Evolutionary conservation across 2,797 vertebrate species (phyloP), one percentile per base, ranked within the genome.

Genomic region (Tangara arthus): DNA sequence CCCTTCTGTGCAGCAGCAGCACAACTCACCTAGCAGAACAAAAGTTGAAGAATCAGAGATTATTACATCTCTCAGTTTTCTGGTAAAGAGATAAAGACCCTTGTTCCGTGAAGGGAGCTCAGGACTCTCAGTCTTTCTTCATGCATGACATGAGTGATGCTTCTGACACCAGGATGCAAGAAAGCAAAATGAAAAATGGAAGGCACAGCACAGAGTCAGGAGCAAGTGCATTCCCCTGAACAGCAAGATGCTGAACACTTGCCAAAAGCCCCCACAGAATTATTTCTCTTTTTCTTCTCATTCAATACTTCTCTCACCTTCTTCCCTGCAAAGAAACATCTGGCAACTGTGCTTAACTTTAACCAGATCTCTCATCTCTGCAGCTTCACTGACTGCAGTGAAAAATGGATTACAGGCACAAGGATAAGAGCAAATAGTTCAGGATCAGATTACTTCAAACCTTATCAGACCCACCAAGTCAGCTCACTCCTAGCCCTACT

Each of bases 181-280:
- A 75, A 89, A 91, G 53, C 42, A 77, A 86, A 85, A 86, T 88
- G 79, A 95, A 91, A 94, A 95, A 89, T 78, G n/a, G 90, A 93
- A 80, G 57, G 23, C 42, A 50, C 0, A 5, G 50, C 2, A 3
- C 41, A 93, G 65, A 83, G 72, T 41, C 42, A 82, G 66, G 70
- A 94, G 63, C 39, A 83, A 83, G 17, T 12, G 73, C 73, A 84
- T 79, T 93, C 66, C 50, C 24, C 49, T 47, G 72, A 90, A 75
- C 68, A 87, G 65, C 46, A 61, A 88, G 47, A 41, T 63, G 55
- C 59, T 81, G 59, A 83, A 76, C 50, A 65, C 32, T 65, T 81
- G 50, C 61, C 82, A 83, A 57, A 89, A 94, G 16, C 15, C 23
- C 35, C 49, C 28, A 35, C 32, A 77, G 22, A 70, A 75, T 52